Percentiles rank a stretch among this genome's conserved stretches.
Evolutionary conservation across 2,888 invertebrate species (phyloP).

Genomic region (Philereme transversata): DNA sequence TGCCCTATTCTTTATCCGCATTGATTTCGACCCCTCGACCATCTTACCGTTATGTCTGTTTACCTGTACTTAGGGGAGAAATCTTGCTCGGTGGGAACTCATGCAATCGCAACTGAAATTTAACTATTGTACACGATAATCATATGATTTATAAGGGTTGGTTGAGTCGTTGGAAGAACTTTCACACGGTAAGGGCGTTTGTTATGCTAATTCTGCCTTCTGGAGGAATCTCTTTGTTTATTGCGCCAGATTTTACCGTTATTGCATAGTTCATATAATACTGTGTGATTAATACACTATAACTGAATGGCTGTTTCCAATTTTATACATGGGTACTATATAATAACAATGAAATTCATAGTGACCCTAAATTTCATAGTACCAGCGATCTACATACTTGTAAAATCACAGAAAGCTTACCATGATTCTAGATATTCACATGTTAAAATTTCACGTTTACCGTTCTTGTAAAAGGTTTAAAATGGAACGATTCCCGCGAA

Average conservation of each 20-base stretch:
- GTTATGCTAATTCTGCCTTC: constrained; percentile 57
- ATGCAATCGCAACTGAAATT: constrained; percentile 72
- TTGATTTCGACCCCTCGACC: constrained; percentile 77
- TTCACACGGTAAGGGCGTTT: constrained; percentile 71
- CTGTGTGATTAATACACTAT: not conserved
- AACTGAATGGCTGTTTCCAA: too few species aligned
- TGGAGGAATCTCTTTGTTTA: constrained; percentile 35
- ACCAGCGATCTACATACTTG: not conserved
- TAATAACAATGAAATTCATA: too few species aligned
- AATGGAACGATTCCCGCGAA: constrained; percentile 33
- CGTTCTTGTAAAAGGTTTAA: constrained; percentile 26
- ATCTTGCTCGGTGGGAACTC: constrained; percentile 76
- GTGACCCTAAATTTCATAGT: too few species aligned
- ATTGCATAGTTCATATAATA: constrained; percentile 29
- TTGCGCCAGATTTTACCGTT: constrained; percentile 43
- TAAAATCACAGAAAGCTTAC: constrained; percentile 5
- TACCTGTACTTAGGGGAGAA: constrained; percentile 79
- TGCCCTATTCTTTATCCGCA: constrained; percentile 70
- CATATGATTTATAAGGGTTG: constrained; percentile 66
- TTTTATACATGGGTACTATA: too few species aligned
- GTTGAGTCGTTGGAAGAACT: constrained; percentile 54
- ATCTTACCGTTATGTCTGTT: constrained; percentile 76
- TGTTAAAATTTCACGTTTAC: constrained; percentile 7
- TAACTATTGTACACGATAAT: constrained; percentile 70
- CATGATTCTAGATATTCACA: not conserved